Conservation (phyloP, 2,888 invertebrate genomes). For the Melanargia galathea region DNA sequence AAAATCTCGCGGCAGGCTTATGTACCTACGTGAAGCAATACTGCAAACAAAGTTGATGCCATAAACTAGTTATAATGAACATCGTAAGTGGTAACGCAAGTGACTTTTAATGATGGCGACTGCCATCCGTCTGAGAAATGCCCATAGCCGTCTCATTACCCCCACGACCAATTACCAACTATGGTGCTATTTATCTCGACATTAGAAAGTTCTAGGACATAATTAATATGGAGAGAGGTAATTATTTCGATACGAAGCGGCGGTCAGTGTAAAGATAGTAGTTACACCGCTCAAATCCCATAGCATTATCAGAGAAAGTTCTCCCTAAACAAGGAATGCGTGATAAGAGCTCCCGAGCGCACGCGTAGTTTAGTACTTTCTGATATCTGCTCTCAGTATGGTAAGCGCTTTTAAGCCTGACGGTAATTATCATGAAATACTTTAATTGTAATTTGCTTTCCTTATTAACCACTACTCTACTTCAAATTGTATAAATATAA, state of each 20-base stretch:
- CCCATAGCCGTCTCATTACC: slow-evolving; percentile 63
- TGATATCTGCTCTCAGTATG: slow-evolving; percentile 28
- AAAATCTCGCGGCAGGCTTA: slow-evolving; percentile 17
- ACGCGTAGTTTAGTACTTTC: slow-evolving; percentile 29
- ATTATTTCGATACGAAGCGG: slow-evolving; percentile 66
- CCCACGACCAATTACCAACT: slow-evolving; percentile 56
- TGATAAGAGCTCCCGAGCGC: slow-evolving; percentile 34
- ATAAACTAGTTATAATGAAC: slow-evolving; percentile 42
- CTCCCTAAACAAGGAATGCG: slow-evolving; percentile 38
- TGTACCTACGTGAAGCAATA: slow-evolving; percentile 32
- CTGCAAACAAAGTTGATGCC: slow-evolving; percentile 28
- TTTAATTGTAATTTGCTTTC: slow-evolving; percentile 14
- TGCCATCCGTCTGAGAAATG: slow-evolving; percentile 62
- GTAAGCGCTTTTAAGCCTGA: slow-evolving; percentile 23
- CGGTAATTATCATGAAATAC: slow-evolving; percentile 18
- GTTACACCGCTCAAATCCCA: slow-evolving; percentile 55
- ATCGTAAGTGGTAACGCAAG: slow-evolving; percentile 44
- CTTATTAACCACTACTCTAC: background rate
- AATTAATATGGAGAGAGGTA: slow-evolving; percentile 77
- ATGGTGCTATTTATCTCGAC: slow-evolving; percentile 62
- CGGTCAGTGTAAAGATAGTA: slow-evolving; percentile 52
- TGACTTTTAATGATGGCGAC: slow-evolving; percentile 52
- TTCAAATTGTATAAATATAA: no score
- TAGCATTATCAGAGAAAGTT: slow-evolving; percentile 75
- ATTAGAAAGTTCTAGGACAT: slow-evolving; percentile 71